Percentiles rank a stretch among this genome's conserved stretches.
phyloP scores from a whole-genome alignment of 2,888 invertebrate species.

The Mimas tiliae region DNA sequence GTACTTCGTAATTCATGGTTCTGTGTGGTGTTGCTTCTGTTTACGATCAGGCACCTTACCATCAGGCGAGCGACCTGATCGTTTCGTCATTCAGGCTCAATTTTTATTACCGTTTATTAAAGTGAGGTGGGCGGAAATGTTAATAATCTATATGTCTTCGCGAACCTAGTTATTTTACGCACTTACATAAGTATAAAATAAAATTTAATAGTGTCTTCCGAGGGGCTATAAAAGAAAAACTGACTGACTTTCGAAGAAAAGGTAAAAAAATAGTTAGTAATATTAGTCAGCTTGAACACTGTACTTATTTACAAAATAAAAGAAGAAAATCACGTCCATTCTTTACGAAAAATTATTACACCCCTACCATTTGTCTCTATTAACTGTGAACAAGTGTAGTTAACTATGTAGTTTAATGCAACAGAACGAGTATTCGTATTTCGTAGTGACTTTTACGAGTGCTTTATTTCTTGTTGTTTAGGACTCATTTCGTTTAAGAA shows the following conservation, averaged over 20 bases:
- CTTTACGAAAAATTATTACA: not conserved
- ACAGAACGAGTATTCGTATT: not conserved
- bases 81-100: too few species aligned
- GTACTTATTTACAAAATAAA: not conserved
- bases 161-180: too few species aligned
- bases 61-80: too few species aligned
- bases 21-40: too few species aligned
- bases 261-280: not conserved
- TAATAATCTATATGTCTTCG: too few species aligned
- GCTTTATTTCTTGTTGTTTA: slow-evolving; percentile 18
- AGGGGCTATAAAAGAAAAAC: not conserved
- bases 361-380: slow-evolving; percentile 17
- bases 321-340: not conserved
- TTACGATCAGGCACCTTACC: too few species aligned
- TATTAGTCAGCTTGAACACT: not conserved
- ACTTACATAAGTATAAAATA: too few species aligned
- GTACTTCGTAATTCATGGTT: too few species aligned
- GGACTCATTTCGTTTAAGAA: slow-evolving; percentile 2
- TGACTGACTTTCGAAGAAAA: not conserved
- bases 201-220: too few species aligned
- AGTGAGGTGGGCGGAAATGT: too few species aligned
- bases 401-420: slow-evolving; percentile 13
- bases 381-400: slow-evolving; percentile 5
- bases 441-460: slow-evolving; percentile 7
- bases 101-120: too few species aligned